A percentile compares a stretch with the other conserved stretches of the same genome.
Evolutionary conservation across 2,888 invertebrate genomes (phyloP).

Genomic region (Escarpia spicata): DNA sequence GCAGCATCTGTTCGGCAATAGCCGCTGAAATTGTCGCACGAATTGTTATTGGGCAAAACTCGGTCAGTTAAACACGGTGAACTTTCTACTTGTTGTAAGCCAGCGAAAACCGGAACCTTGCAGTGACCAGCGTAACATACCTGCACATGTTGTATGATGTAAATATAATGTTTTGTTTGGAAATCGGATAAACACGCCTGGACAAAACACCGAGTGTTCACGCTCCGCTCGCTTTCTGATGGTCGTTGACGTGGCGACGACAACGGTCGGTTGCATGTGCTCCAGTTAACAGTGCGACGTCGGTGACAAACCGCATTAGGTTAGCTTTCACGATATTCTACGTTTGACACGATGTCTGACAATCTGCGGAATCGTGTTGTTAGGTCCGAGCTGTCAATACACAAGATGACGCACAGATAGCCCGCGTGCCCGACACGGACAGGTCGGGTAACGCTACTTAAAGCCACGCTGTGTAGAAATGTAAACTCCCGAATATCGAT

Average conservation of each 20-base stretch:
- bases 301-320: background rate
- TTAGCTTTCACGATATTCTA: background rate
- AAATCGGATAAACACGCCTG: background rate
- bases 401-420: background rate
- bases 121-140: background rate
- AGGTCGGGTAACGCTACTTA: background rate
- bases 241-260: background rate
- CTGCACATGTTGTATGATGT: background rate
- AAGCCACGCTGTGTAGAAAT: background rate
- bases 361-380: background rate
- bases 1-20: too few relatives aligned
- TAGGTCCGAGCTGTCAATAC: background rate
- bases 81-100: background rate
- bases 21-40: background rate
- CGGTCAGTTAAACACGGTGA: background rate
- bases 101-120: background rate
- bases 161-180: background rate
- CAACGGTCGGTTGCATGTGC: background rate
- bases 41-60: background rate
- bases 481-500: background rate
- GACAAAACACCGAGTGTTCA: background rate
- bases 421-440: background rate
- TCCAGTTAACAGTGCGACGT: background rate
- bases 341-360: background rate
- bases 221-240: background rate